Base-by-base conservation (phyloP, 53 echinoderm and acorn worm genomes). In the Zoroaster sp. region DNA sequence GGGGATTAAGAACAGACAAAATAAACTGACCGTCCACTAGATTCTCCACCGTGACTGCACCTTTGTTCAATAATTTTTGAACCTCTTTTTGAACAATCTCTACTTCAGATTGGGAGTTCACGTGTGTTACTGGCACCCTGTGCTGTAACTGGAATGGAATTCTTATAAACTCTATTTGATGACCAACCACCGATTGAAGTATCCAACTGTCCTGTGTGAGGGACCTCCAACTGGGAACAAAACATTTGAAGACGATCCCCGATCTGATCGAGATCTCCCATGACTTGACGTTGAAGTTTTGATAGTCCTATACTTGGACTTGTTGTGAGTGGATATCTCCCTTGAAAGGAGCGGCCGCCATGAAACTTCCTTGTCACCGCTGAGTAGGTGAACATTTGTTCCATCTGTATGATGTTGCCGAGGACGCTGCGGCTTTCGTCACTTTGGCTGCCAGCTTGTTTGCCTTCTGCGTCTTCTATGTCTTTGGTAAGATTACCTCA, bases 381-480 rank as follows among this genome's bases (percentile, higher is more conserved):
- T 39, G 80, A 46, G 7, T 59, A 1, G 66, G 41, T 11, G 55
- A 79, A 40, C 53, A 40, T 14, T 13, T 41, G 8, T 40, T 39
- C 25, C 40, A 10, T 21, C 15, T 74, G 10, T 10, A 46, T 10
- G 10, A 0, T 18, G 11, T 25, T 38, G 75, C 9, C 28, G 23
- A 75, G 7, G 20, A 42, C 9, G 75, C 18, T 0, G 11, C 35
- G 8, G 9, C 41, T 6, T 41, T 30, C 0, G 65, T 80, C 10
- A 80, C 42, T 37, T 65, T 80, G 0, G 40, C 17, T 4, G 65
- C 30, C 0, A 80, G 3, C 39, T 80, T 80, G 15, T n/a, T 65
- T 0, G 80, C 42, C 37, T 65, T 80, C 80, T 12, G 66, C 80
- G 1, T 78, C 78, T 36, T 80, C 80, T 37, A 65, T 80, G 5